Evolutionary conservation across 2,113 vertebrate species (phyloP).

Genomic region (Psammodynastes pulverulentus): DNA sequence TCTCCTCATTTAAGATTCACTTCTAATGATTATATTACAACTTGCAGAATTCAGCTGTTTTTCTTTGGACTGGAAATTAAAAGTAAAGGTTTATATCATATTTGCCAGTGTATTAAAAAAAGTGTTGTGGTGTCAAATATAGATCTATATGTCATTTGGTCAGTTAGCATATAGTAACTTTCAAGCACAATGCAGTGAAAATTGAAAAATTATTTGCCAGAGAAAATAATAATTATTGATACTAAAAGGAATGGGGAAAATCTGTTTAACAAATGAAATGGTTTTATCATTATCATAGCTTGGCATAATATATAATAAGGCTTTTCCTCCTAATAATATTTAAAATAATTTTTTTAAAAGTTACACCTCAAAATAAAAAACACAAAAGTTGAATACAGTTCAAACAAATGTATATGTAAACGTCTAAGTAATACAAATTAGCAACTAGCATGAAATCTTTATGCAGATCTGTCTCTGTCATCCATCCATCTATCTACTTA

Average conservation of each 20-base stretch:
- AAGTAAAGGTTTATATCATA: not conserved
- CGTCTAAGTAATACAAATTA: not conserved
- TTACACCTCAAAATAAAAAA: not conserved
- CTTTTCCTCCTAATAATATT: not conserved
- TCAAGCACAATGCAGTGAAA: not conserved
- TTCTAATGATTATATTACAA: not conserved
- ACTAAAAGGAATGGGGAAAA: not conserved
- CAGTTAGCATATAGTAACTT: not conserved
- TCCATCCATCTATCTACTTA: no score
- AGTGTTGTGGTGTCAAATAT: not conserved
- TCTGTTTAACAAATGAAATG: not conserved
- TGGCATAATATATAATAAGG: not conserved
- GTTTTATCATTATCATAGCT: not conserved
- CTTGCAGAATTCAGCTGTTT: not conserved
- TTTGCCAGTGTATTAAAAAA: not conserved
- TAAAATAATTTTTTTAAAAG: not conserved
- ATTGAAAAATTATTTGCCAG: not conserved
- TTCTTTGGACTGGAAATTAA: not conserved
- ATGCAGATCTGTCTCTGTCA: not conserved
- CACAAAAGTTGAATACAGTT: not conserved
- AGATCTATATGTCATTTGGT: not conserved
- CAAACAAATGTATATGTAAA: not conserved
- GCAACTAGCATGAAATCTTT: not conserved
- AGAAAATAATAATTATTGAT: not conserved
- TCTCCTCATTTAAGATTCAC: not conserved